Evolutionary conservation across 2,888 invertebrate species (phyloP), one percentile per base, ranked within the genome.

Genomic region (Ommatoiulus sabulosus): DNA sequence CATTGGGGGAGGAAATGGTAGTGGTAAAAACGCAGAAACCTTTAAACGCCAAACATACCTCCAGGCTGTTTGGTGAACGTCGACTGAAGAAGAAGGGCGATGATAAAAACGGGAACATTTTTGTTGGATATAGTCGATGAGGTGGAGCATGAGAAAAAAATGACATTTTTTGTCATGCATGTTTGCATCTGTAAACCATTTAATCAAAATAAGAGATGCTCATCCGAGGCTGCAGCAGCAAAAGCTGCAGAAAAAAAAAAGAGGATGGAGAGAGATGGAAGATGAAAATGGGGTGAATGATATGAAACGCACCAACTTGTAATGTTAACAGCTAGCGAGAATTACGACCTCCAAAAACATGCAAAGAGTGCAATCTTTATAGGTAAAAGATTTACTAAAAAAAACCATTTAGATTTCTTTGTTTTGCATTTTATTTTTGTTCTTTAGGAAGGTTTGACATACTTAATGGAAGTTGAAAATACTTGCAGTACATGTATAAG

Each of bases 151-250:
- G 72, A 72, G 72, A 72, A 72, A 72, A 72, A 72, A 72, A 72
- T 72, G 72, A 72, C 72, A 72, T 72, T 72, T 63, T 52, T 72
- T 72, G 72, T 72, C 72, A 72, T 10, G 72, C 72, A 24, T 72
- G 72, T 72, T 72, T 72, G 72, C 72, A 72, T 72, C 72, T 72
- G 72, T 72, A 72, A 72, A 72, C 72, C 72, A 72, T 72, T 72
- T 72, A 72, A 72, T 72, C 72, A 72, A 72, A 72, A 72, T 72
- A 72, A 17, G 72, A 72, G 72, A 72, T 72, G 72, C 24, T 72
- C 20, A 24, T 72, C 72, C 72, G 17, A 63, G n/a, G n/a, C 0
- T 6, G 63, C 3, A 63, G n/a, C 0, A 63, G 20, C 4, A 72
- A n/a, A 20, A n/a, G n/a, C 46, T 46, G 52, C 1, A 72, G 24